Base-by-base conservation (phyloP, 2,113 vertebrate species). In the Scomber scombrus region DNA sequence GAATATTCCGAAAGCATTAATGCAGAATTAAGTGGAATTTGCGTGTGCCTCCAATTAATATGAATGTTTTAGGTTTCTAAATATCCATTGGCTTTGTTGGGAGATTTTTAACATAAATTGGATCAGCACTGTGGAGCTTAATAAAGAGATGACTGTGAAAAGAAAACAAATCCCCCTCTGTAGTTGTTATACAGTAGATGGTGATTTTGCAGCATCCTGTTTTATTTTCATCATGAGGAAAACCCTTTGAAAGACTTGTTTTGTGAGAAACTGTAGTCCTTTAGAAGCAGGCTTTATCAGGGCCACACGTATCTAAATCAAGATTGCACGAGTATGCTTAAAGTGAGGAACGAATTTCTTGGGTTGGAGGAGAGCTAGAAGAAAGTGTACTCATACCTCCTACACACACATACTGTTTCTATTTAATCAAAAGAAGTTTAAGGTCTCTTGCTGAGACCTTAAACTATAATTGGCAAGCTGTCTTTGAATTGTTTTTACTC, bases 71-170 rank as follows among this genome's bases (percentile, higher is more conserved):
- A 49, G 69, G 45, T 81, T 84, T 82, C 55, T 88, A 82, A 86
- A 91, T 85, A 87, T 89, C 84, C 58, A 55, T 60, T 31, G 71
- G 85, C 81, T 89, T 89, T 91, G 80, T 88, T 31, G 60, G 75
- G 34, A 85, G 67, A 78, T 69, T 68, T 56, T 69, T 29, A 75
- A 64, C 31, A 64, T 81, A 81, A 90, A 88, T 90, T 77, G 80
- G 70, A 80, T 86, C 81, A 45, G 67, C 45, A 43, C 34, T 62
- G 63, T 7, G 49, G 68, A 57, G 75, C 75, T 84, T 66, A 81
- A 84, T 88, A 65, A 75, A 78, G 85, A 63, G 45, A 73, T 55
- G 71, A 46, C 47, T 61, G 64, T 78, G 70, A 66, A 87, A 90
- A 54, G 69, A 79, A 90, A 90, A 88, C 86, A 86, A 85, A 89